Conservation (phyloP, 1,140 invertebrate species). For the Cyrtorhinus lividipennis region DNA sequence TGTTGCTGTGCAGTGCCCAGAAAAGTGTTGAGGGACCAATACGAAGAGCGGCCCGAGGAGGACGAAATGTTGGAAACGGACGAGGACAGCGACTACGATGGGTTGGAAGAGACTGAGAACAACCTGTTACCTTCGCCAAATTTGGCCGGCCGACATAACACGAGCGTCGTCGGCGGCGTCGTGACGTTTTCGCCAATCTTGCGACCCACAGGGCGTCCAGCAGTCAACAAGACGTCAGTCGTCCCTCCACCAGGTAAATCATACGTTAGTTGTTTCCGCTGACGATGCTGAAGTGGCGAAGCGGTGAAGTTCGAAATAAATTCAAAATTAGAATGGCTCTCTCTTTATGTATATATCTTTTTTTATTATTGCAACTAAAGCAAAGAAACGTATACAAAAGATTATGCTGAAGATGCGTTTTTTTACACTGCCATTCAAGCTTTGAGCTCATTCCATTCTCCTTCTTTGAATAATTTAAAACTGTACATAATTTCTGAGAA, state of each 20-base stretch:
- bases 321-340: no score
- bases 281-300: no score
- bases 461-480: no score
- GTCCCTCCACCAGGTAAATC: constrained; percentile 6
- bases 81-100: constrained; percentile 35
- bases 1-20: constrained; percentile 77
- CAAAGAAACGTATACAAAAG: no score
- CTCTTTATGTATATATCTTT: no score
- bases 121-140: constrained; percentile 33
- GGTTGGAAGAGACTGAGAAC: constrained; percentile 29
- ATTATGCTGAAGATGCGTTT: no score
- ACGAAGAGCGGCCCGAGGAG: constrained; percentile 51
- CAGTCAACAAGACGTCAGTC: neutral
- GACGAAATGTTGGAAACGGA: constrained; percentile 44
- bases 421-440: no score
- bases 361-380: no score
- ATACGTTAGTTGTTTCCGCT: no score
- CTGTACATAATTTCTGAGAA: no score
- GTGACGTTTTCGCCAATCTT: neutral
- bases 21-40: constrained; percentile 62
- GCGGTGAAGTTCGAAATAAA: no score
- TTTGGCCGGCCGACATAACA: constrained; percentile 30
- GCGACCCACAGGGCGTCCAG: neutral
- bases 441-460: no score
- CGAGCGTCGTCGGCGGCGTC: constrained; percentile 24